Percentiles rank a stretch among this genome's conserved stretches.
Conservation (phyloP, 1,140 invertebrate genomes). For the Polyergus mexicanus region DNA sequence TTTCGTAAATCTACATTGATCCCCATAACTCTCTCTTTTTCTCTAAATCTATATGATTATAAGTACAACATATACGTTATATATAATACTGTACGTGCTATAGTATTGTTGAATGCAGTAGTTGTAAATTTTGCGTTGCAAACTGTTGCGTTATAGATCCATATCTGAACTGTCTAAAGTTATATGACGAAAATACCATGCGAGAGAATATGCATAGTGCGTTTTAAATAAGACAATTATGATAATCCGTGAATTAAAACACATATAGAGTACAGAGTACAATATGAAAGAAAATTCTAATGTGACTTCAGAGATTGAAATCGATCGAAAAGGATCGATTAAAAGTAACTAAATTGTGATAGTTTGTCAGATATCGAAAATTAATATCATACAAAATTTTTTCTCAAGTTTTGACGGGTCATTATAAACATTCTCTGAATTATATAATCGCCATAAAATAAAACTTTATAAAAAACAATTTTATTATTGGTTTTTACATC, state of each 20-base stretch:
- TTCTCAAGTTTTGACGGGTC: neutral
- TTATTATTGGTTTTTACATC: neutral
- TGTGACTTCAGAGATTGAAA: neutral
- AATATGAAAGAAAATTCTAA: neutral
- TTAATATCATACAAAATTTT: neutral
- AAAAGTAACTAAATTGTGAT: neutral
- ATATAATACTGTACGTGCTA: neutral
- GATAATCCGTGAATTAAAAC: neutral
- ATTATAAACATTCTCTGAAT: neutral
- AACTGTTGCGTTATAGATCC: slow-evolving; percentile 39
- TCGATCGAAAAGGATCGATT: slow-evolving; percentile 6
- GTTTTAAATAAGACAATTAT: slow-evolving; percentile 28
- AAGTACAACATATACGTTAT: slow-evolving; percentile 7
- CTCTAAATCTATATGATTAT: neutral
- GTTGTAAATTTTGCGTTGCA: slow-evolving; percentile 38
- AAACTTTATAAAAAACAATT: neutral
- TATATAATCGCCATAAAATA: neutral
- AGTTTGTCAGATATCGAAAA: neutral
- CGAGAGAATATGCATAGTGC: neutral
- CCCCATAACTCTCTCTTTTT: no score
- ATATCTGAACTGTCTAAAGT: slow-evolving; percentile 29
- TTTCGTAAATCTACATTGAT: slow-evolving; percentile 47
- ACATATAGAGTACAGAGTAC: no score
- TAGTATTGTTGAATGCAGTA: neutral
- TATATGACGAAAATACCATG: neutral